Conservation (phyloP, 2,888 invertebrate species). For the Leucophenga montana region DNA sequence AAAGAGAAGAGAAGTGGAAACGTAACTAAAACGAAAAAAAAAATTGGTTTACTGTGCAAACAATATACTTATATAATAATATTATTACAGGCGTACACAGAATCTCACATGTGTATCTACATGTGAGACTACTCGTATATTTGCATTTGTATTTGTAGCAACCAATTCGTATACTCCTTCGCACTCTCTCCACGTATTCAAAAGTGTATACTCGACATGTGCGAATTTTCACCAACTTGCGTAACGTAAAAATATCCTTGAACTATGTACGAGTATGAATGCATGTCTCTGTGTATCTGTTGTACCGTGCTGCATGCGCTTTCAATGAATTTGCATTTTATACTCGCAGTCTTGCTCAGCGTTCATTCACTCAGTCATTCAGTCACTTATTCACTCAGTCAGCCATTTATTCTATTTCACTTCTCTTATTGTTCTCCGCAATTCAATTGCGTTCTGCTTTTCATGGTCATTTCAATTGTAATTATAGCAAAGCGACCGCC, state of each 20-base stretch:
- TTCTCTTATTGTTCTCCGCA: neutral
- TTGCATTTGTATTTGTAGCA: neutral
- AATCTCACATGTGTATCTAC: neutral
- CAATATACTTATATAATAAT: neutral
- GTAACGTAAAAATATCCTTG: conserved; percentile 66
- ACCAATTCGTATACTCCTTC: neutral
- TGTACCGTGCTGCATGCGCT: conserved; percentile 51
- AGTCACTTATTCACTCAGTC: too few species aligned
- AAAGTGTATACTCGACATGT: conserved; percentile 25
- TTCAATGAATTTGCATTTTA: conserved; percentile 66
- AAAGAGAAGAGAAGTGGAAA: too few species aligned
- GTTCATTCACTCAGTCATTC: conserved; percentile 35
- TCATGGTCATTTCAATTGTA: conserved; percentile 19
- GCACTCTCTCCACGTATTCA: conserved; percentile 28
- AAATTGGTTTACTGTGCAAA: neutral
- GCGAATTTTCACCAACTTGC: conserved; percentile 47
- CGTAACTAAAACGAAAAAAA: neutral
- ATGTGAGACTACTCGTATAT: neutral
- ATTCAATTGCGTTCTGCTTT: neutral
- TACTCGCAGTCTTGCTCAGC: conserved; percentile 16
- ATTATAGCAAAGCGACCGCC: neutral
- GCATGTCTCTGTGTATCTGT: neutral
- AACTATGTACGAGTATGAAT: conserved; percentile 47
- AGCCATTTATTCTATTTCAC: too few species aligned
- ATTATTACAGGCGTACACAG: neutral